Percentiles rank a stretch among this genome's conserved stretches.
Conservation (phyloP, 1,140 invertebrate species). For the Pomphorhynchus laevis region DNA sequence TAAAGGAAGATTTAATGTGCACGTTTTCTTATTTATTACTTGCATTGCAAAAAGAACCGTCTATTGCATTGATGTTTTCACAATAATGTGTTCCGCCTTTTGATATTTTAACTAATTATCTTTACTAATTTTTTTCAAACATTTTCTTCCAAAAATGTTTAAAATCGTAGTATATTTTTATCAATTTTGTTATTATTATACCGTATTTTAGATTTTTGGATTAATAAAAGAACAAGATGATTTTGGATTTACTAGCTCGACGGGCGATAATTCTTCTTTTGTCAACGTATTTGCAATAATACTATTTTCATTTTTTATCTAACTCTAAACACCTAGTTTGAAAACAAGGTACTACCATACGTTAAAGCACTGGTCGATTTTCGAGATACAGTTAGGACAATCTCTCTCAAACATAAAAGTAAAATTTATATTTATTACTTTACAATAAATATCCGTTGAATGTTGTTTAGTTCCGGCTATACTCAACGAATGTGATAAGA, state of each 20-base stretch:
- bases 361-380: constrained; percentile 46
- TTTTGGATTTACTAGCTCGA: constrained; percentile 35
- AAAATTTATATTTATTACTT: neutral
- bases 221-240: constrained; percentile 31
- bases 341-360: constrained; percentile 49
- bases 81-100: too few relatives aligned
- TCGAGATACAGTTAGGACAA: constrained; percentile 36
- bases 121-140: too few relatives aligned
- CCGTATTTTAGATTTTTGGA: constrained; percentile 30
- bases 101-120: too few relatives aligned
- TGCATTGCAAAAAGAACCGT: too few relatives aligned
- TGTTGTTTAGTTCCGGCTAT: constrained; percentile 27
- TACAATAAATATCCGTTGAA: constrained; percentile 5
- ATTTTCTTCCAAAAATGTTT: neutral
- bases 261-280: constrained; percentile 17
- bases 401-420: constrained; percentile 32
- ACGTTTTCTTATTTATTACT: too few relatives aligned
- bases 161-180: neutral
- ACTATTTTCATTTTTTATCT: neutral
- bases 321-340: constrained; percentile 23
- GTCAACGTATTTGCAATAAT: constrained; percentile 15
- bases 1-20: too few relatives aligned
- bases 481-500: constrained; percentile 43
- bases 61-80: too few relatives aligned
- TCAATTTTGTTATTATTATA: neutral